Evolutionary conservation across 2,888 invertebrate genomes (phyloP).

Genomic region (Sinopyrophorus schimmeli): DNA sequence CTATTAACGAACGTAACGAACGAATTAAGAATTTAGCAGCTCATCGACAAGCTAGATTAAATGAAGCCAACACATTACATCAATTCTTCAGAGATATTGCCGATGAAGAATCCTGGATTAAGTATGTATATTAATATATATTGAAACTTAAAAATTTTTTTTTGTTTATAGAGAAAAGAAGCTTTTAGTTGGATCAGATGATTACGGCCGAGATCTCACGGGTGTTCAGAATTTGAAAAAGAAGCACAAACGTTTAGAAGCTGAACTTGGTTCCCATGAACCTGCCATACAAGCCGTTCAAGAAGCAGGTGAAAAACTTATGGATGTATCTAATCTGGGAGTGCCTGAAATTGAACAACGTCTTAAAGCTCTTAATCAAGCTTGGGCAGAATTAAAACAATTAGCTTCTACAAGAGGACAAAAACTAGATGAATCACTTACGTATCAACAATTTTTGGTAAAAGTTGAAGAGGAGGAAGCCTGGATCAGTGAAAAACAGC

Average conservation of each 20-base stretch:
- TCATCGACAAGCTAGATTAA: slow-evolving; percentile 87
- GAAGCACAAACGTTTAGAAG: slow-evolving; percentile 98
- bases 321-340: slow-evolving; percentile 91
- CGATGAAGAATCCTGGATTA: slow-evolving; percentile 99
- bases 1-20: slow-evolving; percentile 96
- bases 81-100: slow-evolving; percentile 99
- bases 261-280: slow-evolving; percentile 96
- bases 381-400: slow-evolving; percentile 93
- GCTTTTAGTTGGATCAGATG: slow-evolving; percentile 93
- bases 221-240: slow-evolving; percentile 98
- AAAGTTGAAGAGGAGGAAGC: slow-evolving; percentile 99
- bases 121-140: slow-evolving; percentile 61
- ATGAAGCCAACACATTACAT: slow-evolving; percentile 96
- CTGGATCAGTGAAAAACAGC: slow-evolving; percentile 97
- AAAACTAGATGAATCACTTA: slow-evolving; percentile 94
- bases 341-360: slow-evolving; percentile 91
- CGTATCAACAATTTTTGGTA: slow-evolving; percentile 96
- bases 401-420: slow-evolving; percentile 86
- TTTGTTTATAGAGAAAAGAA: slow-evolving; percentile 83
- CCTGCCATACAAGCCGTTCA: slow-evolving; percentile 94
- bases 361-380: slow-evolving; percentile 80
- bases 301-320: slow-evolving; percentile 86
- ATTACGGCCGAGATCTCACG: slow-evolving; percentile 96
- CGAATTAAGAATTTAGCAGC: slow-evolving; percentile 90
- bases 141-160: not conserved